Evolutionary conservation across 2,888 invertebrate genomes (phyloP), one percentile per base, ranked within the genome.

Genomic region (Dysmachus trigonus): DNA sequence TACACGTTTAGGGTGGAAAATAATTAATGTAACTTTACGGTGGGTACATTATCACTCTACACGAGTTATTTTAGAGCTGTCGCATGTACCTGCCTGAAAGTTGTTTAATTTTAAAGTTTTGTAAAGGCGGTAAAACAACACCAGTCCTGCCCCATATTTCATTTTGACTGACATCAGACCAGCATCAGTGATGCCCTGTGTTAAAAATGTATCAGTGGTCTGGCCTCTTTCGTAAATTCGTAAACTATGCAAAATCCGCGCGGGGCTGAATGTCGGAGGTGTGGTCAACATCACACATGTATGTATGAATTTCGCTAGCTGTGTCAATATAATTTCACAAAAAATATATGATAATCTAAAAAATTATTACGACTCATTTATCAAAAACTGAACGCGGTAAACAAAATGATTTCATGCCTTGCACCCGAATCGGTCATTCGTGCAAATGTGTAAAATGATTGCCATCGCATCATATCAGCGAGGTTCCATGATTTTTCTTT

Each of bases 161-260:
- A 81, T 18, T 22, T 81, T 35, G 33, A 81, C 62, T 35, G 33
- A 81, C 62, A 18, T 81, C 81, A 81, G 81, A 53, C 47, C 22
- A 18, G 62, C 27, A 22, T 18, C 22, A 51, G n/a, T 79, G 79
- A 51, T 51, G 31, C 31, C 15, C 53, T 81, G 81, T 81, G 81
- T 81, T 62, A 81, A 81, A 81, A 81, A 81, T 81, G 62, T n/a
- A 81, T 53, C 81, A 81, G 53, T 53, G 51, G 81, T 81, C 81
- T 33, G 31, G 1, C 3, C 62, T 62, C n/a, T n/a, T 22, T 62
- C 22, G 22, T 10, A 41, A 27, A 62, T 62, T 22, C 6, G 27
- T 62, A 62, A 62, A 62, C 62, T 62, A 62, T 62, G 62, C 62
- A 62, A 8, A 22, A 62, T 18, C 27, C 1, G 13, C 8, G 8